These are phyloP conservation scores for Xanthia togata DNA, from an alignment of 2,888 invertebrate genomes.

Conservation along the genomic window DNA sequence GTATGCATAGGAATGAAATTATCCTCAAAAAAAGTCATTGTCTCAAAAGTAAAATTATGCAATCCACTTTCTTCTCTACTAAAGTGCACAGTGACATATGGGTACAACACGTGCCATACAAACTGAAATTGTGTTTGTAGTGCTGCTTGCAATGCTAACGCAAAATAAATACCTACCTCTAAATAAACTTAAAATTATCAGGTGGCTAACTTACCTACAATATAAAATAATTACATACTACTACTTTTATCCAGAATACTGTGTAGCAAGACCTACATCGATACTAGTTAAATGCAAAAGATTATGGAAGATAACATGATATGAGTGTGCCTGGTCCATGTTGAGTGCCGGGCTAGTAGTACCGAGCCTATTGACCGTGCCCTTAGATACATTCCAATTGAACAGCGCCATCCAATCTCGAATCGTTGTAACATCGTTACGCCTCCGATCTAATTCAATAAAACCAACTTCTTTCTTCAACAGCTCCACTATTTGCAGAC, in stretches of 20 bases:
- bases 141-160: background rate
- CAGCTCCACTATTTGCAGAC: slow-evolving; percentile 66
- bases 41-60: slow-evolving; percentile 16
- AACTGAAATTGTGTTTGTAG: slow-evolving; percentile 9
- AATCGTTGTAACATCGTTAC: slow-evolving; percentile 64
- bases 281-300: background rate
- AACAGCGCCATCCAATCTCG: slow-evolving; percentile 42
- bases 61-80: background rate
- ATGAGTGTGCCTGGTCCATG: background rate
- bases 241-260: background rate
- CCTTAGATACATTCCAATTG: slow-evolving; percentile 55
- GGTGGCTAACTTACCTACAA: background rate
- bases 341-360: slow-evolving; percentile 2
- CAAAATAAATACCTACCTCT: background rate
- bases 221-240: background rate
- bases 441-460: slow-evolving; percentile 65
- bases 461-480: slow-evolving; percentile 62
- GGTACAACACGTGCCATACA: background rate
- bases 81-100: background rate
- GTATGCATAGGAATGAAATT: background rate
- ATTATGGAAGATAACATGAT: slow-evolving; percentile 1
- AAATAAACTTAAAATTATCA: background rate
- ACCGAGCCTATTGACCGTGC: slow-evolving; percentile 13
- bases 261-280: background rate
- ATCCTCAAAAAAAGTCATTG: background rate